Evolutionary conservation across 2,888 invertebrate species (phyloP).

Genomic region (Drosophila pseudotakahashii): DNA sequence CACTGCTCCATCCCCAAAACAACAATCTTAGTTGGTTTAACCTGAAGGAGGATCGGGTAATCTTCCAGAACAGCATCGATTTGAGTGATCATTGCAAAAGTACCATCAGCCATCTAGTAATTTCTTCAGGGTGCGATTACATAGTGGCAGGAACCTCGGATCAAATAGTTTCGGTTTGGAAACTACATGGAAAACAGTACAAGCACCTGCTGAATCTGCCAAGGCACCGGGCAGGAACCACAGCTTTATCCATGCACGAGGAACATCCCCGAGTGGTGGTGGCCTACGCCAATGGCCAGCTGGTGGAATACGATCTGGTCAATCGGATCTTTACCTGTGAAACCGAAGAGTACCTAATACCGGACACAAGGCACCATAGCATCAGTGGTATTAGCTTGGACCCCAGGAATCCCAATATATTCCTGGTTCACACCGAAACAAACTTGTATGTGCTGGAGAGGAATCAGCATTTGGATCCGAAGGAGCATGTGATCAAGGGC

Average conservation of each 20-base stretch:
- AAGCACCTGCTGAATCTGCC: conserved; percentile 88
- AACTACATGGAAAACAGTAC: conserved; percentile 83
- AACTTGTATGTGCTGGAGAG: conserved; percentile 84
- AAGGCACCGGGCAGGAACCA: conserved; percentile 88
- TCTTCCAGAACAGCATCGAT: conserved; percentile 82
- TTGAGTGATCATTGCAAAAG: conserved; percentile 85
- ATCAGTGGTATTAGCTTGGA: conserved; percentile 88
- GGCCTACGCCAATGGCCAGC: conserved; percentile 92
- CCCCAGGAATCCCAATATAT: conserved; percentile 86
- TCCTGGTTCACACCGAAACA: conserved; percentile 90
- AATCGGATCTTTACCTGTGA: conserved; percentile 87
- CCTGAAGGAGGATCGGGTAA: conserved; percentile 71
- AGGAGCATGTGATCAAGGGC: conserved; percentile 76
- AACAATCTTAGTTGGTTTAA: conserved; percentile 84
- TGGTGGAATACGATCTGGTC: conserved; percentile 90
- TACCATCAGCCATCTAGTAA: conserved; percentile 85
- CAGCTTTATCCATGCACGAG: conserved; percentile 89
- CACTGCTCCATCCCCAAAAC: conserved; percentile 83
- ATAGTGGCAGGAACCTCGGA: conserved; percentile 88
- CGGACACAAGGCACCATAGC: conserved; percentile 84
- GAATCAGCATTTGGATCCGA: not conserved
- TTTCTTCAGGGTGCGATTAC: conserved; percentile 87
- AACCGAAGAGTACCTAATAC: conserved; percentile 84
- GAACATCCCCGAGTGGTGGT: conserved; percentile 87
- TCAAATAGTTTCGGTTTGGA: conserved; percentile 89